Percentiles rank a stretch among this genome's conserved stretches.
Evolutionary conservation across 1,140 invertebrate species (phyloP).

Genomic region (Pristionchus pacificus): DNA sequence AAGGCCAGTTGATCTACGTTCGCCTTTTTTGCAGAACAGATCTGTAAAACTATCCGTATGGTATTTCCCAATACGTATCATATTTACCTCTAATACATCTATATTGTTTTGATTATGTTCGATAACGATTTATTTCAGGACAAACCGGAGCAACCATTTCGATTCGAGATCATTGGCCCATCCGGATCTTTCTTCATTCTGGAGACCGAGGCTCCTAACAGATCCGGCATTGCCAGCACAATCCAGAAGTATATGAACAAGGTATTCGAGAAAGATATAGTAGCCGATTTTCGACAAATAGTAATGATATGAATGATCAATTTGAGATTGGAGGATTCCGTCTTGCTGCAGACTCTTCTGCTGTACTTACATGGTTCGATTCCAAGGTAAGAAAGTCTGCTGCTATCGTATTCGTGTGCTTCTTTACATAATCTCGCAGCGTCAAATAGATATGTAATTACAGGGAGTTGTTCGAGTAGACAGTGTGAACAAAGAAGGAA

Average conservation of each 20-base stretch:
- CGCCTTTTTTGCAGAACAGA: too few relatives aligned
- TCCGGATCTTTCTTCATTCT: constrained; percentile 47
- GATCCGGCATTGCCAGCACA: constrained; percentile 25
- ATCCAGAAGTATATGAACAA: constrained; percentile 47
- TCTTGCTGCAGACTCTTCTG: constrained; percentile 27
- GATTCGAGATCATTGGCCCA: constrained; percentile 46
- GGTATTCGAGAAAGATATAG: constrained; percentile 4
- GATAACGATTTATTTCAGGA: constrained; percentile 44
- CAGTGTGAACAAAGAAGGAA: constrained; percentile 20
- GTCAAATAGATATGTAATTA: too few relatives aligned
- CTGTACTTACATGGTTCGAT: constrained; percentile 40
- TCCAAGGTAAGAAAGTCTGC: too few relatives aligned
- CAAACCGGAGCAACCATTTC: constrained; percentile 40
- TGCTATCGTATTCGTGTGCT: too few relatives aligned
- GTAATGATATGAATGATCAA: constrained; percentile 13
- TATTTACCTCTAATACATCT: constrained; percentile 15
- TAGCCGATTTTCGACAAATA: too few relatives aligned
- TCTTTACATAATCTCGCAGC: too few relatives aligned
- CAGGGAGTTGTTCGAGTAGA: constrained; percentile 39
- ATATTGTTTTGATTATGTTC: too few relatives aligned
- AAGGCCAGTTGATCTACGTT: constrained; percentile 31
- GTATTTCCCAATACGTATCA: too few relatives aligned
- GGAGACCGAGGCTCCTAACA: constrained; percentile 42
- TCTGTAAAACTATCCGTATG: too few relatives aligned
- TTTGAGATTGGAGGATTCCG: constrained; percentile 43